A percentile compares a stretch with the other conserved stretches of the same genome.
Conservation (phyloP, 2,113 vertebrate genomes). For the Saimiri boliviensis region DNA sequence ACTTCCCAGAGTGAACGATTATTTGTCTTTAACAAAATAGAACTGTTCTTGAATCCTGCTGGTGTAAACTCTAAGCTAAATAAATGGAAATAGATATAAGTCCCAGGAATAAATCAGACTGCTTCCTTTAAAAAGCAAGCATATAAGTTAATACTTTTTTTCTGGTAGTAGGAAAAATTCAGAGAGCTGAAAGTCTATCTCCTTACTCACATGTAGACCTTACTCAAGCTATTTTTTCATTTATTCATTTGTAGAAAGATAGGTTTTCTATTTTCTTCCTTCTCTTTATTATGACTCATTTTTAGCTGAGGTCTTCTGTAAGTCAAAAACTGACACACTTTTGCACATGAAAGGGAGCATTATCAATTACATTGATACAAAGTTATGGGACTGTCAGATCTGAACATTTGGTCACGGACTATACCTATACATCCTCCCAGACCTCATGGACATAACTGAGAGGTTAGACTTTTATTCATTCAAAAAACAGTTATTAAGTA, state of each 20-base stretch:
- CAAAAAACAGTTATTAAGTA: background rate
- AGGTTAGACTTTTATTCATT: background rate
- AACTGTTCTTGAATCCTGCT: constrained; percentile 61
- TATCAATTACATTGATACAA: background rate
- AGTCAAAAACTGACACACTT: background rate
- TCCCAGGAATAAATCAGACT: constrained; percentile 40
- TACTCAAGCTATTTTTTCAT: background rate
- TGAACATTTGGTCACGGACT: background rate
- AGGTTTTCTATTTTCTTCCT: background rate
- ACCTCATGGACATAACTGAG: background rate
- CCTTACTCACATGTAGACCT: background rate
- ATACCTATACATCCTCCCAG: background rate
- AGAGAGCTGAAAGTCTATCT: background rate
- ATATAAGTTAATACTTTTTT: background rate
- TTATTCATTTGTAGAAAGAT: constrained; percentile 6
- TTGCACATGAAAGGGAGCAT: background rate
- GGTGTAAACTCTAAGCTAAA: constrained; percentile 15
- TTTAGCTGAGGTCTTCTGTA: background rate
- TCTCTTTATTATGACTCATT: constrained; percentile 12
- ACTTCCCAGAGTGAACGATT: constrained; percentile 60
- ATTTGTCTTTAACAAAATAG: constrained; percentile 66
- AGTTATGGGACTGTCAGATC: background rate
- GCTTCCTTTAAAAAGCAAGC: constrained; percentile 40
- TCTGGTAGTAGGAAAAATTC: constrained; percentile 22
- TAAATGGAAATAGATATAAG: constrained; percentile 52